Conservation (phyloP, 2,888 invertebrate species). For the Sarcophaga variegata region DNA sequence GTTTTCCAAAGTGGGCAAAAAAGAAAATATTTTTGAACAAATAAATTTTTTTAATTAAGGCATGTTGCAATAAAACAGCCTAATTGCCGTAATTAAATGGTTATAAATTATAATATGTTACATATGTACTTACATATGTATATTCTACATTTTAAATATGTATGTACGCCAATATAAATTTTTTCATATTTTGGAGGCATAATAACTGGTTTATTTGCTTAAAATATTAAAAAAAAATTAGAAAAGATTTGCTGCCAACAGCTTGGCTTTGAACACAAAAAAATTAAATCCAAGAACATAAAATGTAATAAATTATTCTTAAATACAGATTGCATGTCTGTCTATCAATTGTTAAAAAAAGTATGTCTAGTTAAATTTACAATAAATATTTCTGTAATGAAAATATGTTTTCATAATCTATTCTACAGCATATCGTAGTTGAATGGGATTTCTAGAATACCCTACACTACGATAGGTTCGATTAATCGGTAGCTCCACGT, state of each 20-base stretch:
- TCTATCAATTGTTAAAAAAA: constrained; percentile 44
- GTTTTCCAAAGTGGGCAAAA: background rate
- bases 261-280: background rate
- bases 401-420: no score
- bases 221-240: background rate
- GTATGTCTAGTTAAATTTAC: background rate
- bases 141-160: constrained; percentile 18
- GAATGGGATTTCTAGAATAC: background rate
- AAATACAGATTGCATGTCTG: constrained; percentile 55
- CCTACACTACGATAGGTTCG: background rate
- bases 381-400: background rate
- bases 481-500: no score
- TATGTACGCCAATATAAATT: background rate
- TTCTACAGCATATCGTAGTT: no score
- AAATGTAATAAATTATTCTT: constrained; percentile 48
- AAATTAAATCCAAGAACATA: constrained; percentile 12
- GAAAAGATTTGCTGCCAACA: background rate
- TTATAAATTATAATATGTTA: constrained; percentile 50
- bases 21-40: background rate
- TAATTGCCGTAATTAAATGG: constrained; percentile 62
- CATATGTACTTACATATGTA: constrained; percentile 1
- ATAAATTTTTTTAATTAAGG: constrained; percentile 40
- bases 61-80: constrained; percentile 43
- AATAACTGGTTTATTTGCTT: constrained; percentile 51
- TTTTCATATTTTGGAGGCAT: constrained; percentile 35